Evolutionary conservation across 2,888 invertebrate genomes (phyloP).

Genomic region (Trissolcus japonicus): DNA sequence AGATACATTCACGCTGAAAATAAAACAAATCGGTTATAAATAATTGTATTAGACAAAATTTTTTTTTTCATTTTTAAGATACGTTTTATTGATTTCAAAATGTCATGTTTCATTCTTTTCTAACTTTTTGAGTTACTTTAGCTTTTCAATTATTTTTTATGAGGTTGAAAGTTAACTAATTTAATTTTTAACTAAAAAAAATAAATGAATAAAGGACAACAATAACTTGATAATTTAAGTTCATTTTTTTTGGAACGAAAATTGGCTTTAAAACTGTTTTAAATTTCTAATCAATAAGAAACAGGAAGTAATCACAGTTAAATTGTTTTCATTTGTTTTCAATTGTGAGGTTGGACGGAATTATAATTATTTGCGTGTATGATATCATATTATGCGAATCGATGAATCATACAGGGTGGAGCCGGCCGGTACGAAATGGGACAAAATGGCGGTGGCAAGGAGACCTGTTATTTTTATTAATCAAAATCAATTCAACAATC

Average conservation of each 20-base stretch:
- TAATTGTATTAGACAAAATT: too few relatives aligned
- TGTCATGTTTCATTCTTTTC: too few relatives aligned
- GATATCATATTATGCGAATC: not conserved
- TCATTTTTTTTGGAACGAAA: too few relatives aligned
- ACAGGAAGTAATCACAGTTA: too few relatives aligned
- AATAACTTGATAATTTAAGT: too few relatives aligned
- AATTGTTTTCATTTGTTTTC: not conserved
- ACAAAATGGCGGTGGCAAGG: slow-evolving; percentile 16
- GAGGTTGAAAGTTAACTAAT: not conserved
- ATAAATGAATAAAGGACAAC: too few relatives aligned
- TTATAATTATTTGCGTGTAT: slow-evolving; percentile 1
- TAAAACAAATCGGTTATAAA: not conserved
- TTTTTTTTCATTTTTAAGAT: too few relatives aligned
- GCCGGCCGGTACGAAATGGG: slow-evolving; percentile 19
- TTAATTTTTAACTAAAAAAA: not conserved
- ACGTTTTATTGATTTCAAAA: too few relatives aligned
- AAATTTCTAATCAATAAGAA: too few relatives aligned
- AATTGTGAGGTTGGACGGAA: not conserved
- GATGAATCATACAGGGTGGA: slow-evolving; percentile 24
- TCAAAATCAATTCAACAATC: not conserved
- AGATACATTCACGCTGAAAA: slow-evolving; percentile 17
- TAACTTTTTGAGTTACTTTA: not conserved
- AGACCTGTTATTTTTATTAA: not conserved
- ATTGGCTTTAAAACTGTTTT: too few relatives aligned
- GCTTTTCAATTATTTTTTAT: too few relatives aligned